Conservation (phyloP, 1,140 invertebrate species). For the Trichogramma pretiosum region DNA sequence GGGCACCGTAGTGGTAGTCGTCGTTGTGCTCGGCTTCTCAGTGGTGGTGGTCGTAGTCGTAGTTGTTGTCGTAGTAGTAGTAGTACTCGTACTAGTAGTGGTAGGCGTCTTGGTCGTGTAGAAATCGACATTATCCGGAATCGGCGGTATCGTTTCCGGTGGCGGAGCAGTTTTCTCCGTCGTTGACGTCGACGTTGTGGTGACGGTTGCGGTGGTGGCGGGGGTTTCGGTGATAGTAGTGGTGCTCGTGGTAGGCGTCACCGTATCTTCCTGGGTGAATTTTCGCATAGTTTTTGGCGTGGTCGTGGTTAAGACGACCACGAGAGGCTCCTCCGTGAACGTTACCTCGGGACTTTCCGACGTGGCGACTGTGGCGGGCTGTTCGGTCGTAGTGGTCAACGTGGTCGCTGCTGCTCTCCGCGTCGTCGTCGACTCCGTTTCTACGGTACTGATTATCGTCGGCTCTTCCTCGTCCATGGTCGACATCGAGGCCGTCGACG, state of each 20-base stretch:
- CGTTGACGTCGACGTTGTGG: not conserved
- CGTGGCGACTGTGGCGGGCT: not conserved
- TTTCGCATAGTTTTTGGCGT: not conserved
- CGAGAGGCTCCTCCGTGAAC: not conserved
- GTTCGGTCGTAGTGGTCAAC: not conserved
- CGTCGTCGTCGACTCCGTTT: not conserved
- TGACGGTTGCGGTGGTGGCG: not conserved
- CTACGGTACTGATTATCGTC: too few species aligned
- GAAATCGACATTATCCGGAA: not conserved
- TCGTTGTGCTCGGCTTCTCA: conserved; percentile 6
- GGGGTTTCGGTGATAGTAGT: not conserved
- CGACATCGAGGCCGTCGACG: not conserved
- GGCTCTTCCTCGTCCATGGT: not conserved
- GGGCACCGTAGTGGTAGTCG: conserved; percentile 10
- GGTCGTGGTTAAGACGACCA: not conserved
- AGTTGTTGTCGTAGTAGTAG: not conserved
- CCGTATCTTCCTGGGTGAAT: not conserved
- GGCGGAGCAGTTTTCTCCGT: not conserved
- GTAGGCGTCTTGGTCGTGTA: not conserved
- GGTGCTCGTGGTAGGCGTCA: not conserved
- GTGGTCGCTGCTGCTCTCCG: not conserved
- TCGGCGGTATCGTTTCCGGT: not conserved
- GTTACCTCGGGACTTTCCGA: not conserved
- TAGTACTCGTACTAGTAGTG: not conserved
- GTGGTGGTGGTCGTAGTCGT: not conserved